Conservation (phyloP, 2,888 invertebrate species). For the Phaonia tiefii region DNA sequence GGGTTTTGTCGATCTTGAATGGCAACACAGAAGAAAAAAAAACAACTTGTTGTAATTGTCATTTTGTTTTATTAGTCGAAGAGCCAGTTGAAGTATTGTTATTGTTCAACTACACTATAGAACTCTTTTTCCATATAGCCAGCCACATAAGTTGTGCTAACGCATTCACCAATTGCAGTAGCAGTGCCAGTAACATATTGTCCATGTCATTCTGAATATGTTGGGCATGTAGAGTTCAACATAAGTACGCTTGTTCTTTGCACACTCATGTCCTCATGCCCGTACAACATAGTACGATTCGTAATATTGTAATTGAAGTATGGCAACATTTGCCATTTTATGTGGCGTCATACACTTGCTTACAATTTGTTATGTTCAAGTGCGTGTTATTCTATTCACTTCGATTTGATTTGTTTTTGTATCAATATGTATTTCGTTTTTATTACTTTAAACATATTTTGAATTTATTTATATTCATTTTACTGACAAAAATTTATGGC, state of each 20-base stretch:
- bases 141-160: background rate
- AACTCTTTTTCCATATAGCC: background rate
- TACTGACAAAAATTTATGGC: background rate
- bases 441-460: slow-evolving; percentile 3
- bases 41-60: slow-evolving; percentile 60
- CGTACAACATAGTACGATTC: slow-evolving; percentile 13
- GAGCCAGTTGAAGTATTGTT: slow-evolving; percentile 54
- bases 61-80: slow-evolving; percentile 58
- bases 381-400: slow-evolving; percentile 44
- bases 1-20: background rate
- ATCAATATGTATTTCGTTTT: slow-evolving; percentile 4
- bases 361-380: slow-evolving; percentile 56
- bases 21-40: background rate
- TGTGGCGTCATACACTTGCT: slow-evolving; percentile 55
- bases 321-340: slow-evolving; percentile 60
- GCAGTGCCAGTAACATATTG: slow-evolving; percentile 12
- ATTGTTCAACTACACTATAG: slow-evolving; percentile 19
- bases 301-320: slow-evolving; percentile 52
- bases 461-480: background rate
- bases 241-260: slow-evolving; percentile 26
- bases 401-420: background rate
- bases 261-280: background rate
- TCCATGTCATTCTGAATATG: background rate
- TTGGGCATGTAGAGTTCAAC: slow-evolving; percentile 18
- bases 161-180: slow-evolving; percentile 21